Evolutionary conservation across 92 coral and sea anemone species (phyloP), one percentile per base, ranked within the genome.

Genomic region (Actinernus sp.): DNA sequence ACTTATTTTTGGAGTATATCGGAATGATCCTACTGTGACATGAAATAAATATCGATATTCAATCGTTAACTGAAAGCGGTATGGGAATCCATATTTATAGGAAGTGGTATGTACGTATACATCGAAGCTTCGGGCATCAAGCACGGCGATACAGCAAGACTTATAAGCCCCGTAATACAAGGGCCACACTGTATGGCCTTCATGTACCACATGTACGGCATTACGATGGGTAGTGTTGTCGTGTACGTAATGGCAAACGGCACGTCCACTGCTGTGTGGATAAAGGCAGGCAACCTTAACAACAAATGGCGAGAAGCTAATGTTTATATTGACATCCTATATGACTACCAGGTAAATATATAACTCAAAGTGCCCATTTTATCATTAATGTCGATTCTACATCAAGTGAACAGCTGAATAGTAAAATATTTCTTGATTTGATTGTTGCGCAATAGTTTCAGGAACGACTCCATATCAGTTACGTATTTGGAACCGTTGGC

Each of bases 131-230:
- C 70, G 7, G n/a, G 38, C 11, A 43, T 31, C n/a, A 28, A 19
- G 13, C 49, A 49, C 14, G 72, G 81, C 16, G 81, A 62, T 22
- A 63, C 37, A 25, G 74, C 73, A 11, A 45, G 74, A 28, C 65
- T 63, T 8, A 55, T 51, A 21, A 63, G 74, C 26, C 65, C 73
- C 18, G 26, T 38, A 5, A 54, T 75, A 3, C 20, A 45, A 1
- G 67, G 83, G 0, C 65, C 58, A 0, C 72, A 75, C 19, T 75
- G 83, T 27, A 63, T 75, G 83, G 26, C 74, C 4, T 75, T 75
- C 19, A 51, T 28, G 48, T 75, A 75, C 25, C 65, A 75, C 54
- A 75, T 75, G 83, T 55, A 28, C 31, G 83, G 83, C 0, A 23
- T 16, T 14, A 55, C 58, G 25, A 63, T 63, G 73, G 72, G 83